A percentile compares a stretch with the other conserved stretches of the same genome.
These are phyloP conservation scores for Dicaeum eximium DNA, from an alignment of 2,113 vertebrate species.

Conservation along the genomic window DNA sequence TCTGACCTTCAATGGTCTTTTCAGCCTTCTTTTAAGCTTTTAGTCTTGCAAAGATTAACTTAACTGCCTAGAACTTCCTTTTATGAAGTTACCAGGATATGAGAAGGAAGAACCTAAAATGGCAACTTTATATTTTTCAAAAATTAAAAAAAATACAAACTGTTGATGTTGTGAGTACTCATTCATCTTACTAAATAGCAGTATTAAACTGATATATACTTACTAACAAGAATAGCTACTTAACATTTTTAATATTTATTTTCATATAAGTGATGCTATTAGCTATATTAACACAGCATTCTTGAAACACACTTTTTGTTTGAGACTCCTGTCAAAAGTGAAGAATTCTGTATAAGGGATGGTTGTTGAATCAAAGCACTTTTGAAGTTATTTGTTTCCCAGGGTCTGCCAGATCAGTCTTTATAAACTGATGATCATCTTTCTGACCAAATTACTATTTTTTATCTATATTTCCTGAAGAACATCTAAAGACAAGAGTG, in stretches of 20 bases:
- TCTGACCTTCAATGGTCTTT: constrained; percentile 82
- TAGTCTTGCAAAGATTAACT: constrained; percentile 77
- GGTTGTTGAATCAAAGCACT: not conserved
- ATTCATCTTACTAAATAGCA: not conserved
- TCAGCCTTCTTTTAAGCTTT: constrained; percentile 75
- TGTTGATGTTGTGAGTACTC: not conserved
- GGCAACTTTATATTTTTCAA: not conserved
- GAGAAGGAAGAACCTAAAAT: not conserved
- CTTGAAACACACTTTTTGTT: not conserved
- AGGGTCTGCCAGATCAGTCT: not conserved
- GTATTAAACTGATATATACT: not conserved
- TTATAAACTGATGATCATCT: not conserved
- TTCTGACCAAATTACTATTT: not conserved
- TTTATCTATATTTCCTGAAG: not conserved
- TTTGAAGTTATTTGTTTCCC: not conserved
- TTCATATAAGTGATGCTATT: not conserved
- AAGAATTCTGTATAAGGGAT: not conserved
- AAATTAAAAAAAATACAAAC: not conserved
- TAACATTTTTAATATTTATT: not conserved
- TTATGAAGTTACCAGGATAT: constrained; percentile 55
- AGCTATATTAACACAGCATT: not conserved
- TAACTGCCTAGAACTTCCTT: constrained; percentile 70
- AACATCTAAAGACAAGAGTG: not conserved
- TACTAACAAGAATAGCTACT: not conserved
- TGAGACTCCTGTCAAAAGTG: not conserved